Base-by-base conservation (phyloP, 2,888 invertebrate genomes). In the Ichneumoninae sp. region DNA sequence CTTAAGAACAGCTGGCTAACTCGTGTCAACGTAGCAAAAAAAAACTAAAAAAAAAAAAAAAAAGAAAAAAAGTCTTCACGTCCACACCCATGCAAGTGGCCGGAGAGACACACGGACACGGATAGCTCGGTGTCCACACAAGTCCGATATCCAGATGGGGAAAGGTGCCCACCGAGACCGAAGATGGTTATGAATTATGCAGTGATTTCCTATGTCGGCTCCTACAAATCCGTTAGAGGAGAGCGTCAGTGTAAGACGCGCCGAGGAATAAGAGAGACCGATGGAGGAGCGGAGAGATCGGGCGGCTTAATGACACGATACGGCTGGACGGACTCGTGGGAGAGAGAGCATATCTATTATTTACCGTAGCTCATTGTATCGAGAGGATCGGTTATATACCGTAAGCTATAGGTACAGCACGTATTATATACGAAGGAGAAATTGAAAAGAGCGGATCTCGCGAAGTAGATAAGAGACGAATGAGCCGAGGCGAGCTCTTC, bases 361-460 rank as follows among this genome's bases (percentile, higher is more conserved):
- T 88, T 87, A 87, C 85, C 79, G 86, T 88, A 83, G 76, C 75
- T 86, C 86, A 86, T 86, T 86, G 87, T 87, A 87, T 87, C 81
- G 83, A 83, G 82, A 87, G 83, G 85, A 87, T 87, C 86, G 83
- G 47, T 36, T 50, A 71, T 52, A 33, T 75, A 74, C 26, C 47
- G 66, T 68, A 52, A 50, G 30, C 50, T 68, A 19, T 50, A 66
- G 54, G n/a, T 16, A 36, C 7, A 40, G 26, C 33, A 33, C 63
- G 63, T 63, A 63, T 63, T 63, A 63, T 44, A 47, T 70, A 47
- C 52, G 54, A 68, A 76, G 85, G 82, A 85, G 85, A 85, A 85
- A 85, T 85, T 85, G 85, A 85, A 85, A 85, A 85, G 85, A 83
- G 80, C 63, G 63, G 85, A 85, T 85, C 82, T 80, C 54, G 76